phyloP scores from a whole-genome alignment of 1,140 invertebrate genomes.

The Galleria mellonella region DNA sequence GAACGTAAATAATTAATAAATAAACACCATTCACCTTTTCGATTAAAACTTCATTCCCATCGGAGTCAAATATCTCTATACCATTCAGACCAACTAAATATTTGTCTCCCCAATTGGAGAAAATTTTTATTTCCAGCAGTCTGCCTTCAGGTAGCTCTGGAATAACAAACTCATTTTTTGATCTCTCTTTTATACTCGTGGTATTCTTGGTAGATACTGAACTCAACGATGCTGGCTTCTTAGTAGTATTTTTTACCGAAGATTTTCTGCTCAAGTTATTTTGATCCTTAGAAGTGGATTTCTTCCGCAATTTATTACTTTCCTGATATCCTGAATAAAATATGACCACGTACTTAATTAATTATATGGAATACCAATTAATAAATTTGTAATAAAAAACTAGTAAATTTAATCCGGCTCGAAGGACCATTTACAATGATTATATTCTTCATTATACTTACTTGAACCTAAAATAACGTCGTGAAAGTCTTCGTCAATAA shows the following conservation, averaged over 20 bases:
- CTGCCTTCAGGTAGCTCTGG: conserved; percentile 84
- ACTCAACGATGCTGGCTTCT: conserved; percentile 28
- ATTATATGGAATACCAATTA: no score
- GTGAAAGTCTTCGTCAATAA: conserved; percentile 50
- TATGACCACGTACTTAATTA: no score
- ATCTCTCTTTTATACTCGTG: conserved; percentile 20
- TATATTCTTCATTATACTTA: conserved; percentile 23
- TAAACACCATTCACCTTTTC: conserved; percentile 63
- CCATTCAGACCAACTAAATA: conserved; percentile 88
- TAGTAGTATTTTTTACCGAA: conserved; percentile 17
- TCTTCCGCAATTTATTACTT: conserved; percentile 21
- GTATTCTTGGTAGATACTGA: conserved; percentile 24
- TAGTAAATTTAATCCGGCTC: no score
- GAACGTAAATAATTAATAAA: no score
- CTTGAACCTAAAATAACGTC: conserved; percentile 55
- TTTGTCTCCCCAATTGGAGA: conserved; percentile 88
- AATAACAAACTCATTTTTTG: conserved; percentile 72
- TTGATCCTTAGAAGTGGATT: conserved; percentile 9
- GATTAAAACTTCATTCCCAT: conserved; percentile 76
- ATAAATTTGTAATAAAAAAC: no score
- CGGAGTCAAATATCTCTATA: conserved; percentile 83
- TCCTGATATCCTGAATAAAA: conserved; percentile 30
- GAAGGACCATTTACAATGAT: no score
- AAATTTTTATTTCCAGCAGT: conserved; percentile 81
- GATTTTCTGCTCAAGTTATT: conserved; percentile 11